Evolutionary conservation across 2,113 vertebrate genomes (phyloP).

Genomic region (Cnemophilus loriae): DNA sequence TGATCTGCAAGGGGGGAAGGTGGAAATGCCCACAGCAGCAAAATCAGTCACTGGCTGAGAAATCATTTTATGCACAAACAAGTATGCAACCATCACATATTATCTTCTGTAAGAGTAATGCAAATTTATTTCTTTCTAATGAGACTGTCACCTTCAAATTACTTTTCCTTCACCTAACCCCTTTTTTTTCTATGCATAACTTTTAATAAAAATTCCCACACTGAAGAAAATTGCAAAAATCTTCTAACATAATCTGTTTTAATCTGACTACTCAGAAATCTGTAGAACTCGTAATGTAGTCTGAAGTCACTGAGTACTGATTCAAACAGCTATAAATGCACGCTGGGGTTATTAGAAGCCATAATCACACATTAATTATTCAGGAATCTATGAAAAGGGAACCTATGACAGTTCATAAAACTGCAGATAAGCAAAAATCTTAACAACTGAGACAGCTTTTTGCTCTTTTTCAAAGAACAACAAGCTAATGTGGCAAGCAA

Average conservation of each 20-base stretch:
- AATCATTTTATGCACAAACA: not conserved
- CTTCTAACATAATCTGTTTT: not conserved
- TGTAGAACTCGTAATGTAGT: not conserved
- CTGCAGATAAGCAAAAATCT: not conserved
- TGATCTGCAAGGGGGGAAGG: conserved; percentile 62
- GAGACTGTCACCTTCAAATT: not conserved
- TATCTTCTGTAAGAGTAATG: not conserved
- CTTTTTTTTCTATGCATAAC: not conserved
- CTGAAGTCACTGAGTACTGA: not conserved
- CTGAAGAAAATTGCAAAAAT: not conserved
- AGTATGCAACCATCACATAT: not conserved
- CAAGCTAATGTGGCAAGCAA: not conserved
- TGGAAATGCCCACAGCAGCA: not conserved
- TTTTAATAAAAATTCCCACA: not conserved
- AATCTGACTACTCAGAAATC: not conserved
- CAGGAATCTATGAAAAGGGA: not conserved
- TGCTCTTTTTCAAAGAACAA: not conserved
- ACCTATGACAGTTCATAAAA: not conserved
- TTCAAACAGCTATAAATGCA: not conserved
- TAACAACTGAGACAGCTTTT: not conserved
- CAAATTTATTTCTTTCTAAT: not conserved
- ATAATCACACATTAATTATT: not conserved
- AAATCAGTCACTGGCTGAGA: not conserved
- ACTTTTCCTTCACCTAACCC: not conserved
- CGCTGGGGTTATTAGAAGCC: not conserved